Evolutionary conservation across 2,113 vertebrate genomes (phyloP).

Genomic region (Beaufortia kweichowensis): DNA sequence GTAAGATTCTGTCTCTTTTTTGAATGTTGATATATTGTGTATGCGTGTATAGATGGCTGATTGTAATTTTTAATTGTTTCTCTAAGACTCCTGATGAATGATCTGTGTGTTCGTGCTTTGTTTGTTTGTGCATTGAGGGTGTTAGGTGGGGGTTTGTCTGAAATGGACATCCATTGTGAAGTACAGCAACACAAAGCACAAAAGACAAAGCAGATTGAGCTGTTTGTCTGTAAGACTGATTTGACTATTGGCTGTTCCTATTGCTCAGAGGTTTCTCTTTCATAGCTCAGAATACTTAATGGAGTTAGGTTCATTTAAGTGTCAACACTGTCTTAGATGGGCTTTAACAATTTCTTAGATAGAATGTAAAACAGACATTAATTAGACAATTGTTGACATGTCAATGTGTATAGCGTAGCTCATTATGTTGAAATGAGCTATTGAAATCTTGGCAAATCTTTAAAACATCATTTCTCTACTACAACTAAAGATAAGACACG

Average conservation of each 20-base stretch:
- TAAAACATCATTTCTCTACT: neutral
- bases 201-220: conserved; percentile 47
- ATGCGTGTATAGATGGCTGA: conserved; percentile 7
- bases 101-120: conserved; percentile 20
- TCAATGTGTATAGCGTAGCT: too few relatives aligned
- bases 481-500: neutral
- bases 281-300: neutral
- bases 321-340: too few relatives aligned
- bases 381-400: too few relatives aligned
- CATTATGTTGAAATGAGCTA: too few relatives aligned
- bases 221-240: conserved; percentile 53
- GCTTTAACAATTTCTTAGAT: too few relatives aligned
- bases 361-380: too few relatives aligned
- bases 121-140: conserved; percentile 27
- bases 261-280: conserved; percentile 14
- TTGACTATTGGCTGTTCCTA: conserved; percentile 44
- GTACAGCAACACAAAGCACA: conserved; percentile 51
- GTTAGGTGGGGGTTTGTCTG: conserved; percentile 15
- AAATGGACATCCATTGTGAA: conserved; percentile 54
- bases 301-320: neutral
- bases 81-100: conserved; percentile 11
- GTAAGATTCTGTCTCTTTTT: neutral
- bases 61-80: conserved; percentile 1
- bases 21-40: conserved; percentile 29
- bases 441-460: neutral